Conservation (phyloP, 2,888 invertebrate species). For the Drosophila atroscutellata region DNA sequence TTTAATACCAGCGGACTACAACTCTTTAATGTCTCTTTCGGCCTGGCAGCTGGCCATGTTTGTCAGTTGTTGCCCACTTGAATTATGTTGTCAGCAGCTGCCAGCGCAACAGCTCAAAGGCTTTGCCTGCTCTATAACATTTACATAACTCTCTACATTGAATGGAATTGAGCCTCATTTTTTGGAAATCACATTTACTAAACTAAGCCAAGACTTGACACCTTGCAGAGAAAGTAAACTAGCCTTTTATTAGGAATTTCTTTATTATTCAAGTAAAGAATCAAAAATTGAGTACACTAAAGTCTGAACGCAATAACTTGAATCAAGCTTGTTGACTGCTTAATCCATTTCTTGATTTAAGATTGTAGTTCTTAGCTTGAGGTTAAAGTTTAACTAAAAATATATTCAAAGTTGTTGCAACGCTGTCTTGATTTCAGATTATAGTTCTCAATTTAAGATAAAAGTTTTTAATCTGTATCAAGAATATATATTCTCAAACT, state of each 20-base stretch:
- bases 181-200: background rate
- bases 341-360: background rate
- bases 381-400: too few relatives aligned
- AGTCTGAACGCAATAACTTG: background rate
- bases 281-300: background rate
- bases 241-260: fast-evolving
- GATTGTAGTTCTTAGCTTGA: background rate
- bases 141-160: background rate
- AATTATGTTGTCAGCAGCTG: constrained; percentile 84
- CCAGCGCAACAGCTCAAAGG: constrained; percentile 39
- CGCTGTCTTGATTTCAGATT: background rate
- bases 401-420: too few relatives aligned
- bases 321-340: background rate
- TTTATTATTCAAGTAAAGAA: background rate
- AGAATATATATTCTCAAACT: too few relatives aligned
- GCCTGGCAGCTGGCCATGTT: constrained; percentile 51
- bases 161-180: constrained; percentile 8
- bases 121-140: constrained; percentile 17
- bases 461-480: too few relatives aligned
- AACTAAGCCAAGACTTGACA: constrained; percentile 14
- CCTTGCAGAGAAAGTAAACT: constrained; percentile 6
- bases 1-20: constrained; percentile 65
- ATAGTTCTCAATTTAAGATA: background rate
- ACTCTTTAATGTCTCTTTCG: constrained; percentile 69
- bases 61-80: constrained; percentile 51